phyloP scores from a whole-genome alignment of 2,113 vertebrate species.

The Cynopterus brachyotis region DNA sequence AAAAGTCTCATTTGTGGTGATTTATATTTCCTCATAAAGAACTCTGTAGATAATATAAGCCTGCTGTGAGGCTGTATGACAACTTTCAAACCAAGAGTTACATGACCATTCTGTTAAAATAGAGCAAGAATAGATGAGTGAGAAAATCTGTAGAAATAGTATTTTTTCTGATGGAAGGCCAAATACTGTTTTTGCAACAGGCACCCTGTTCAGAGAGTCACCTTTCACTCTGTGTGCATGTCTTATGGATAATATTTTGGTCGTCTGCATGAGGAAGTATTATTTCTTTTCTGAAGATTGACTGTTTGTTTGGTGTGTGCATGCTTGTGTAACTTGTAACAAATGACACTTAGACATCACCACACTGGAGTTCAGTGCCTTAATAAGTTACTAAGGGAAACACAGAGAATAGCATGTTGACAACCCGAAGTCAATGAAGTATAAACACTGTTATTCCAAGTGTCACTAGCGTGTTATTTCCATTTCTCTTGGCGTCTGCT shows the following conservation, averaged over 20 bases:
- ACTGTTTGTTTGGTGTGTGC: conserved; percentile 30
- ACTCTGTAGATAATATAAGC: conserved; percentile 73
- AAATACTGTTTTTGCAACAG: neutral
- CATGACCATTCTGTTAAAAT: conserved; percentile 64
- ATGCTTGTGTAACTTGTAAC: conserved; percentile 34
- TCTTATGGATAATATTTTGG: neutral
- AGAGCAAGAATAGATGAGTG: neutral
- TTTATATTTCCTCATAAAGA: conserved; percentile 75
- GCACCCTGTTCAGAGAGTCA: neutral
- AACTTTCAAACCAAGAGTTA: conserved; percentile 72
- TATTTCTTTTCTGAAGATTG: neutral
- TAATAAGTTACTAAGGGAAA: conserved; percentile 72
- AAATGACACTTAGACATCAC: conserved; percentile 46
- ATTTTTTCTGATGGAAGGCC: conserved; percentile 50
- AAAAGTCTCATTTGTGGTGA: conserved; percentile 69
- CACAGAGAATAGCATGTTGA: conserved; percentile 71
- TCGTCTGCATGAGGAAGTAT: neutral
- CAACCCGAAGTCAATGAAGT: conserved; percentile 77
- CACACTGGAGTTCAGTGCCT: conserved; percentile 58
- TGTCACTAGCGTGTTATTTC: conserved; percentile 73
- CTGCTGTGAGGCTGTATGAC: conserved; percentile 63
- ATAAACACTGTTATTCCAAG: conserved; percentile 80
- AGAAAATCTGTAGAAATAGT: conserved; percentile 49
- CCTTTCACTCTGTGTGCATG: neutral
- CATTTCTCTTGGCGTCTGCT: conserved; percentile 78